These are phyloP conservation scores for Pyrrhura leucotis DNA, from an alignment of 2,797 vertebrate species.

Conservation along the genomic window DNA sequence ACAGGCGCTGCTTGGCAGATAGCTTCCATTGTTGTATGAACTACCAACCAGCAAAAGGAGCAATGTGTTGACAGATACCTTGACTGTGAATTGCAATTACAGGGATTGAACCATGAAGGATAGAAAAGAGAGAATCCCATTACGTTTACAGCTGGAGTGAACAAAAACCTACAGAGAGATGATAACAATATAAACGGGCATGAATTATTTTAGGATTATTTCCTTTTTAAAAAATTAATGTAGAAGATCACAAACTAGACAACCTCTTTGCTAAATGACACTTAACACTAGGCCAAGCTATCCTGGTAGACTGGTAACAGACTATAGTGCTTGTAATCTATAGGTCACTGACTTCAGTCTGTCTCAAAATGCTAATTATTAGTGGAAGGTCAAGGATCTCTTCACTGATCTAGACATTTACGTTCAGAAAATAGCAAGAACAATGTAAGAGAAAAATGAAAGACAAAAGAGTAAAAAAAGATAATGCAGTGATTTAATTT, in stretches of 20 bases:
- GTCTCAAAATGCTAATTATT: slow-evolving; percentile 3
- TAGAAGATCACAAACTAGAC: neutral
- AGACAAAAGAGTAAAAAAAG: neutral
- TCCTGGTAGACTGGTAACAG: neutral
- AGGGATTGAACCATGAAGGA: neutral
- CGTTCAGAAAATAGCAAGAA: neutral
- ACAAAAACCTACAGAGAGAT: neutral
- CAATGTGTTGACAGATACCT: neutral
- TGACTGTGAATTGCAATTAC: slow-evolving; percentile 19
- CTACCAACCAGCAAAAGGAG: slow-evolving; percentile 11
- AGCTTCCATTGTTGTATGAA: slow-evolving; percentile 27
- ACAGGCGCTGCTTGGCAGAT: neutral
- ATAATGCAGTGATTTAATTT: neutral
- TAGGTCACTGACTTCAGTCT: neutral
- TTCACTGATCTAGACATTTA: neutral
- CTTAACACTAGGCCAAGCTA: neutral
- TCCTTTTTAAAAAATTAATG: neutral
- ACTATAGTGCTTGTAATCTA: neutral
- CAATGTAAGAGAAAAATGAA: neutral
- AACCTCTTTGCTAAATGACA: neutral
- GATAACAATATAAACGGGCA: neutral
- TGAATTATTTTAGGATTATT: slow-evolving; percentile 5
- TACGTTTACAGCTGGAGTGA: neutral
- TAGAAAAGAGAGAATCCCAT: neutral
- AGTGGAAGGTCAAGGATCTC: neutral